These are phyloP conservation scores for Actenoides hombroni DNA, from an alignment of 2,113 vertebrate species.

Conservation along the genomic window DNA sequence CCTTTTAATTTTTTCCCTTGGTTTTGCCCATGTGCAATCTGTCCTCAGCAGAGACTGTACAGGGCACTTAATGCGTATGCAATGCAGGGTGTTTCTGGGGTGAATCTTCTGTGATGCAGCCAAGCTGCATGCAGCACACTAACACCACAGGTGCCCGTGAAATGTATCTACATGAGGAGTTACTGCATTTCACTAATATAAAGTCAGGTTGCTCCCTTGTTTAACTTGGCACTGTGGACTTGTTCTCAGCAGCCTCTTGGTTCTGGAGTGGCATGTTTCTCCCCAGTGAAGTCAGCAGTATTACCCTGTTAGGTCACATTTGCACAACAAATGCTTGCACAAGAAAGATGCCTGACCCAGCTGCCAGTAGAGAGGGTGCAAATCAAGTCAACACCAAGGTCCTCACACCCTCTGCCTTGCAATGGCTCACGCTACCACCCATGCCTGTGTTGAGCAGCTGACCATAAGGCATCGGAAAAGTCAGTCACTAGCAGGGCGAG, in stretches of 20 bases:
- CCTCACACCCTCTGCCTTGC: not conserved
- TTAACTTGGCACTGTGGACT: not conserved
- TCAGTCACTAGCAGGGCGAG: not conserved
- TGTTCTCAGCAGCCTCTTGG: not conserved
- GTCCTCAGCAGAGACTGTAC: not conserved
- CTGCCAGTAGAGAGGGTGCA: not conserved
- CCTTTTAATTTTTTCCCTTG: not conserved
- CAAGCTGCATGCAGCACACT: not conserved
- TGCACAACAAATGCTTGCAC: not conserved
- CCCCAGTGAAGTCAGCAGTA: not conserved
- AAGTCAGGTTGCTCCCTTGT: not conserved
- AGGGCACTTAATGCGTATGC: not conserved
- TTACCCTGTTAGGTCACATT: not conserved
- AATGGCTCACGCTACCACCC: not conserved
- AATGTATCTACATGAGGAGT: not conserved
- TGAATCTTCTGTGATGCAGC: not conserved
- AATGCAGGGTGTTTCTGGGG: rapidly evolving
- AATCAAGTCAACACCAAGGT: not conserved
- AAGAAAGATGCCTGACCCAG: not conserved
- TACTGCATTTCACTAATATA: not conserved
- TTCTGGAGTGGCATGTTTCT: not conserved
- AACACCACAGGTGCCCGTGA: not conserved
- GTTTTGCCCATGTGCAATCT: not conserved
- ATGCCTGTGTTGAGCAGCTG: not conserved
- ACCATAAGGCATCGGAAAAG: not conserved